A percentile compares a stretch with the other conserved stretches of the same genome.
Conservation (phyloP, 2,888 invertebrate genomes). For the Apomyelois bistriatella region DNA sequence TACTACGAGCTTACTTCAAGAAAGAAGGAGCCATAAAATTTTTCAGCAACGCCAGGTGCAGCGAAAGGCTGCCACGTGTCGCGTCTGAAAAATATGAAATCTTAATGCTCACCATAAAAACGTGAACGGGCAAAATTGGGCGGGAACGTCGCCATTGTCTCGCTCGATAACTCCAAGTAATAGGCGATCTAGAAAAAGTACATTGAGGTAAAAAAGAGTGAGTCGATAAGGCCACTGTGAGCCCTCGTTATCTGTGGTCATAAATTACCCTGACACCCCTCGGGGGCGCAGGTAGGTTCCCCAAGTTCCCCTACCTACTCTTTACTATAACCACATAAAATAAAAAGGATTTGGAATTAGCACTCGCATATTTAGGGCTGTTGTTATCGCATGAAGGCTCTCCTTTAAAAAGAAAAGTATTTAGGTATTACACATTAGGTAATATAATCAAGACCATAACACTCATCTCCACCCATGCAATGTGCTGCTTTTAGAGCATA, state of each 20-base stretch:
- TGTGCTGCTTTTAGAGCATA: no score
- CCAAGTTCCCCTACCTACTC: conserved; percentile 44
- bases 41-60: conserved; percentile 29
- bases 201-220: conserved; percentile 60
- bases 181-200: conserved; percentile 69
- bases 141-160: conserved; percentile 38
- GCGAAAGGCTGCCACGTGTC: conserved; percentile 27
- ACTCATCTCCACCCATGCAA: no score
- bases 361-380: not conserved
- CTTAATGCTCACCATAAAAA: conserved; percentile 27
- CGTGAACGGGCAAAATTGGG: conserved; percentile 14
- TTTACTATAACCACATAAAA: conserved; percentile 37
- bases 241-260: conserved; percentile 76
- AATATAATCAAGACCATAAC: no score
- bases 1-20: conserved; percentile 13
- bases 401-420: no score
- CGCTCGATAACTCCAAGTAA: conserved; percentile 60
- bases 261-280: conserved; percentile 75
- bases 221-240: conserved; percentile 74
- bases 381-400: no score
- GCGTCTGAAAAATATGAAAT: conserved; percentile 28
- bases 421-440: no score
- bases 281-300: conserved; percentile 63
- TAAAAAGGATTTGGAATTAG: not conserved
- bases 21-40: conserved; percentile 28